A percentile compares a stretch with the other conserved stretches of the same genome.
phyloP scores from a whole-genome alignment of 2,797 vertebrate species.

The Phyllotis vaccarum region DNA sequence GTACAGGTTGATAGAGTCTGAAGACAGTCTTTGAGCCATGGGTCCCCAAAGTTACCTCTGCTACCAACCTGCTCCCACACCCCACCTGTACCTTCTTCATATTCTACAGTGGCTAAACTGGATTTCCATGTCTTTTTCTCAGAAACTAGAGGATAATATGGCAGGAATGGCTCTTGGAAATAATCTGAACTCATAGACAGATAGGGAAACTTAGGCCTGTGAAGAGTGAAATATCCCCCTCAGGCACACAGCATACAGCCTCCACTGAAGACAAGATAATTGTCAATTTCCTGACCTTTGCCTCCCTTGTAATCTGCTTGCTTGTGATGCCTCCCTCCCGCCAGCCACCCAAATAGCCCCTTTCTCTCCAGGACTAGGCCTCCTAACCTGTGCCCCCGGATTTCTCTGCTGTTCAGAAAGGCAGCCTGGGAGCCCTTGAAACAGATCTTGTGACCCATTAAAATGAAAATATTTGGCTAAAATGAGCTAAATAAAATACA shows the following conservation, averaged over 20 bases:
- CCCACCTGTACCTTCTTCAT: background rate
- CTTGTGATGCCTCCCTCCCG: background rate
- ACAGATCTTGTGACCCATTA: background rate
- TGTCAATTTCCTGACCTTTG: background rate
- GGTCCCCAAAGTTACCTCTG: background rate
- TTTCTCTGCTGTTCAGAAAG: background rate
- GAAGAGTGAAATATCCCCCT: constrained; percentile 55
- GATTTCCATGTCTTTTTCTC: background rate
- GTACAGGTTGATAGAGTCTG: background rate
- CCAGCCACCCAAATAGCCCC: too few relatives aligned
- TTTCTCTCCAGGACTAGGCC: background rate
- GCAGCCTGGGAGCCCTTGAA: background rate
- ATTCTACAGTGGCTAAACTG: background rate
- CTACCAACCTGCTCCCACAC: background rate
- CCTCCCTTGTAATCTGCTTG: background rate
- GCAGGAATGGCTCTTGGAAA: background rate
- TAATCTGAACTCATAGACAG: background rate
- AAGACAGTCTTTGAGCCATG: background rate
- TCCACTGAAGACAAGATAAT: background rate
- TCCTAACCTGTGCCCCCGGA: background rate
- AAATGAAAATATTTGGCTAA: background rate
- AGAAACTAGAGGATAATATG: background rate
- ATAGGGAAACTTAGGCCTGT: constrained; percentile 57
- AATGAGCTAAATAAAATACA: constrained; percentile 21
- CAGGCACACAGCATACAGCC: background rate